Evolutionary conservation across 2,888 invertebrate species (phyloP).

Genomic region (Acheta domesticus): DNA sequence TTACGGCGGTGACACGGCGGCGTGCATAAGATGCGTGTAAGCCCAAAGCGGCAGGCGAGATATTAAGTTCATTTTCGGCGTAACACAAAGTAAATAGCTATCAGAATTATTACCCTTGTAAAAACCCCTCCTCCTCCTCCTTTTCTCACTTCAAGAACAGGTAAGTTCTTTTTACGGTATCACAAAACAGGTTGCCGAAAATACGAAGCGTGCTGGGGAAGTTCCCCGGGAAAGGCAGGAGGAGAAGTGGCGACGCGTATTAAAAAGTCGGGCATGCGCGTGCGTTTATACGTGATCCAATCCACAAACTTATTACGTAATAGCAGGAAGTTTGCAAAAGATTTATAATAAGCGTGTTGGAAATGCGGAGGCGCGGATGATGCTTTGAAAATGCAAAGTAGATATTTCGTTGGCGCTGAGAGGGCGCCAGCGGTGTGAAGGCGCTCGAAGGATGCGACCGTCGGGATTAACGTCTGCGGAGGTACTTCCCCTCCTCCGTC

Average conservation of each 20-base stretch:
- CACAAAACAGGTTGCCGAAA: neutral
- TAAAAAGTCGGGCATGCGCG: constrained; percentile 18
- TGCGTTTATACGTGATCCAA: constrained; percentile 24
- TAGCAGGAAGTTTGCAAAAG: constrained; percentile 23
- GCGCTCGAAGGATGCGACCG: no score
- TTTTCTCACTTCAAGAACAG: neutral
- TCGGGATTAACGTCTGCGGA: constrained; percentile 20
- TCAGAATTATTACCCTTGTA: neutral
- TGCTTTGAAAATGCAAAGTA: constrained; percentile 34
- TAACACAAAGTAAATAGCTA: constrained; percentile 18
- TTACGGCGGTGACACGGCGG: neutral
- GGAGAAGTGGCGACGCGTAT: neutral
- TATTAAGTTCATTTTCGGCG: constrained; percentile 7
- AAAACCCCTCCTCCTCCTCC: neutral
- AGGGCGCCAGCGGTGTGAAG: constrained; percentile 12
- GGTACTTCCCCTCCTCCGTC: constrained; percentile 33
- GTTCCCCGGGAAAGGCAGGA: neutral
- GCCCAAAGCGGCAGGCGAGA: neutral
- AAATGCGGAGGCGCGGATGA: constrained; percentile 32
- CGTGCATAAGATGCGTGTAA: constrained; percentile 6
- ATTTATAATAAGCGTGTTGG: constrained; percentile 34
- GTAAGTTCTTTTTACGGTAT: constrained; percentile 10
- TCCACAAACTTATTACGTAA: constrained; percentile 25
- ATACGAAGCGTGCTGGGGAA: no score
- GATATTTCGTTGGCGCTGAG: constrained; percentile 12